Base-by-base conservation (phyloP, 2,797 vertebrate genomes). In the Pseudochirops corinnae region DNA sequence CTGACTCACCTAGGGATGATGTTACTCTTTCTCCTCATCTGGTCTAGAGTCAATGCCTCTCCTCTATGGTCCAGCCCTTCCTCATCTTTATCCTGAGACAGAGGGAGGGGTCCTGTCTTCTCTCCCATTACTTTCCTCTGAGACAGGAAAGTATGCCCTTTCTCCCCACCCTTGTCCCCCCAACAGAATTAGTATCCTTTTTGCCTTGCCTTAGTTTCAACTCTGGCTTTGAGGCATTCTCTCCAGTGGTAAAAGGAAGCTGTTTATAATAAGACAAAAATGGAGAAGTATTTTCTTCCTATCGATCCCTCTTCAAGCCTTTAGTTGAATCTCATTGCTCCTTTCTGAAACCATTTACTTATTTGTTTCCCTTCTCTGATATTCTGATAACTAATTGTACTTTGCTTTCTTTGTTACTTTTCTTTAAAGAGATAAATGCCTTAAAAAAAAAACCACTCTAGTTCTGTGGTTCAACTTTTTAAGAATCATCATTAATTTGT, bases 401-500 rank as follows among this genome's bases (percentile, higher is more conserved):
- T 52, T 92, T 53, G 14, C 55, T 94, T 94, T 93, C 29, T 93
- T 67, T 92, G 55, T 91, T 67, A 96, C 74, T 87, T 95, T 33
- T 52, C 53, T 7, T 96, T 94, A 91, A 55, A 57, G 94, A 94
- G n/a, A 95, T 33, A 55, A 55, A 53, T 93, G 31, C 12, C 92
- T 96, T 11, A 33, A 60, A 95, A 97, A 94, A 94, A 92, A 92
- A 60, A 1, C 0, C 57, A 55, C 21, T 90, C 52, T 67, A 93
- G 87, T 95, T 95, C 74, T 93, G 57, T 92, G 53, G 92, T 92
- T 95, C 92, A 4, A 29, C 56, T 93, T 93, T 95, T 93, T 55
- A 62, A 60, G 92, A 95, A 57, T 90, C 93, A 60, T 55, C 33
- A 29, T 96, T 94, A 92, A 95, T 92, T 94, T 93, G 46, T 50